A percentile compares a stretch with the other conserved stretches of the same genome.
These are phyloP conservation scores for Nannospalax galili DNA, from an alignment of 2,113 vertebrate species.

Conservation along the genomic window DNA sequence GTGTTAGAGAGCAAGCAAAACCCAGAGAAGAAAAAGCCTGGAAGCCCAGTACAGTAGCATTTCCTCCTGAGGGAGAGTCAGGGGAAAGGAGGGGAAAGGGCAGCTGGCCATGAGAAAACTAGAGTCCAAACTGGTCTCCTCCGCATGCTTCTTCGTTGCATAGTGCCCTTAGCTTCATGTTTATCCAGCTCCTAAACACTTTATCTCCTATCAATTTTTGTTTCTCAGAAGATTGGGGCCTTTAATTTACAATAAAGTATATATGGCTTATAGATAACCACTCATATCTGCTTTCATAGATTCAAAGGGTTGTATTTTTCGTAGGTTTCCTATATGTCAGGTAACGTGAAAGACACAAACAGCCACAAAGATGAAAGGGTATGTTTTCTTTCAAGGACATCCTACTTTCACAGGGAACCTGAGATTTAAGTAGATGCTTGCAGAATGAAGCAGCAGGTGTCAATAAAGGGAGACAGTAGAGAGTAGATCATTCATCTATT, in stretches of 20 bases:
- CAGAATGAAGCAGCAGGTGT: not conserved
- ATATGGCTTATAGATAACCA: not conserved
- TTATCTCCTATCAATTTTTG: not conserved
- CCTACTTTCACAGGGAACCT: not conserved
- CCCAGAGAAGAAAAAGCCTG: not conserved
- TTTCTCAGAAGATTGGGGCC: not conserved
- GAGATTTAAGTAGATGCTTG: constrained; percentile 1
- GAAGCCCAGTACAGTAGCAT: not conserved
- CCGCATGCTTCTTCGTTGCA: not conserved
- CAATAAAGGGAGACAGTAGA: not conserved
- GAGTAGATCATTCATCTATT: not conserved
- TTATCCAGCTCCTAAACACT: not conserved
- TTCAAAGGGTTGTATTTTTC: not conserved
- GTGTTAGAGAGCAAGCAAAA: constrained; percentile 53
- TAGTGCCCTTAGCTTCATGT: not conserved
- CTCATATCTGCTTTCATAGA: not conserved
- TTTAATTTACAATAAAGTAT: not conserved
- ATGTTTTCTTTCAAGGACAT: not conserved
- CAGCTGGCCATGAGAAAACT: not conserved
- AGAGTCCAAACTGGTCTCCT: not conserved
- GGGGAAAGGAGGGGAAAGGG: not conserved
- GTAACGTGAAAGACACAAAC: not conserved
- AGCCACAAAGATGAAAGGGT: constrained; percentile 18
- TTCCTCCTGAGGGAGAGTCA: not conserved
- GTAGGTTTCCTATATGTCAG: not conserved